Evolutionary conservation across 2,113 vertebrate genomes (phyloP), one percentile per base, ranked within the genome.

Genomic region (Erythrolamprus reginae): DNA sequence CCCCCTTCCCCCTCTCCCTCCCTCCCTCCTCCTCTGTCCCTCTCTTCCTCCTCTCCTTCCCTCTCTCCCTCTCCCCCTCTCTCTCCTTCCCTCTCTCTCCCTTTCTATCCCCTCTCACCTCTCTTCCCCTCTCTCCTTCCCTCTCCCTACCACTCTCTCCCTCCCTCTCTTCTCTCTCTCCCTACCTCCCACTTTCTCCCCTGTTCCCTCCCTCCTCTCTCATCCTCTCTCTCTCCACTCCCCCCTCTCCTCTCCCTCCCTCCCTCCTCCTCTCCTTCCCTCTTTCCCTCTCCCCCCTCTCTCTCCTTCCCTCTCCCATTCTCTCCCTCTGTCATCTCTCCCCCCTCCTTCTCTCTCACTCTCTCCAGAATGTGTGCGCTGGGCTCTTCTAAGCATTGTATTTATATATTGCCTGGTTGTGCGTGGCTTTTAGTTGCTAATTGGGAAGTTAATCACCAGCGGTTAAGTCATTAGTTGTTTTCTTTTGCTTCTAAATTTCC

Each of bases 231-330:
- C 45, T 0, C 8, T 9, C 0, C 21, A n/a, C n/a, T n/a, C n/a
- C n/a, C n/a, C n/a, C n/a, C n/a, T n/a, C n/a, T 55, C 1, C 23
- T 24, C 23, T 0, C 55, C 2, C 4, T 1, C 21, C 1, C 5
- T 55, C 53, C 19, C 1, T 23, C 21, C 19, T 1, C 19, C 53
- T 7, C 5, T 23, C 21, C 3, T 23, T 26, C 3, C 10, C 7
- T 9, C 8, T 0, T 1, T 10, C 23, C 0, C 21, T 3, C 6
- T 0, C 9, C 55, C 3, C 55, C 3, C 23, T 1, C 6, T 9
- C 7, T 7, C 21, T 56, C 55, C 7, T 3, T 26, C 21, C 5
- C 21, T 56, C 55, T 1, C 3, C 10, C 9, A 1, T 9, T 58
- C 56, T 1, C 9, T 28, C 24, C 1, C 3, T 28, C 9, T 1